Conservation (phyloP, 1,140 invertebrate genomes). For the Lineus longissimus region DNA sequence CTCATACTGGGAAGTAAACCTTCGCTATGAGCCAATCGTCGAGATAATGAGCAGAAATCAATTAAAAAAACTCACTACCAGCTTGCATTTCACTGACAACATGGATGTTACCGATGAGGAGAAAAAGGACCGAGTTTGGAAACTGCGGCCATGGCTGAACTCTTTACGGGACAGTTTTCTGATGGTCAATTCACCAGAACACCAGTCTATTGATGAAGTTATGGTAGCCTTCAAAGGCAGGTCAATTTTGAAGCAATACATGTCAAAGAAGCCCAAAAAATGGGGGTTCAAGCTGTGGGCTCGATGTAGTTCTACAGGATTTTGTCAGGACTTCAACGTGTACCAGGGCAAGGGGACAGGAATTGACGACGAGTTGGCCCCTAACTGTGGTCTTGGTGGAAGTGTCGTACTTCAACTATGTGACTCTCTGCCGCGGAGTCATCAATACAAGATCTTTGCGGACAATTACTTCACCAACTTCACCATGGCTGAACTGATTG, state of each 20-base stretch:
- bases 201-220: background rate
- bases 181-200: background rate
- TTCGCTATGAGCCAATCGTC: too few relatives aligned
- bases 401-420: background rate
- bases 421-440: background rate
- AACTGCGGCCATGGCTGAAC: background rate
- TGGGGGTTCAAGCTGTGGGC: background rate
- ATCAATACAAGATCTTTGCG: background rate
- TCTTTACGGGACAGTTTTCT: background rate
- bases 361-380: background rate
- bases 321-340: background rate
- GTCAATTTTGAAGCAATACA: background rate
- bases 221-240: background rate
- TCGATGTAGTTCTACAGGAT: background rate
- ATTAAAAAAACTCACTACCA: too few relatives aligned
- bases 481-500: background rate
- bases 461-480: background rate
- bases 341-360: background rate
- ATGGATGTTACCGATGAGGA: too few relatives aligned
- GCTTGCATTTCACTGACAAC: too few relatives aligned
- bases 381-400: background rate
- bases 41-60: too few relatives aligned
- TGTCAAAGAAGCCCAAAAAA: background rate
- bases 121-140: background rate
- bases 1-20: too few relatives aligned